Evolutionary conservation across 2,113 vertebrate species (phyloP).

Genomic region (Polyodon spathula): DNA sequence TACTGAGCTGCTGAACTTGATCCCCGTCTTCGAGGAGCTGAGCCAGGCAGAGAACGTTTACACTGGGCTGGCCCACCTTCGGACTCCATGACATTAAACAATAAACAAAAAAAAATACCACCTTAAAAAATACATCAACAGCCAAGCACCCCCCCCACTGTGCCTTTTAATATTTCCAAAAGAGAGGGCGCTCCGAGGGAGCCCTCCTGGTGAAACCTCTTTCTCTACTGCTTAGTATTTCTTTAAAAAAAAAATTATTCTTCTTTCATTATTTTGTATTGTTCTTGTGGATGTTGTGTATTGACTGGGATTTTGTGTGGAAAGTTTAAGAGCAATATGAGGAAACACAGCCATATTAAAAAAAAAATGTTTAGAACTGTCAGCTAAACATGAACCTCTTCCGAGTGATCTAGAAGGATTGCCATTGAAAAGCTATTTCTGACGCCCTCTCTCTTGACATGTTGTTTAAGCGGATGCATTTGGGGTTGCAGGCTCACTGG

Average conservation of each 20-base stretch:
- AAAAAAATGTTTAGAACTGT: conserved; percentile 6
- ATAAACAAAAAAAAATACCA: not conserved
- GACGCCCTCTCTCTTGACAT: too few species aligned
- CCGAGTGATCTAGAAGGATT: too few species aligned
- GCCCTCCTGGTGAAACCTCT: too few species aligned
- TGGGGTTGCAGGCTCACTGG: too few species aligned
- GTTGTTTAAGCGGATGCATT: too few species aligned
- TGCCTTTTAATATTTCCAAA: conserved; percentile 15
- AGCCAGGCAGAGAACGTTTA: conserved; percentile 73
- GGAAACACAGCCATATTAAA: conserved; percentile 27
- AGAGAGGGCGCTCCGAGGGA: too few species aligned
- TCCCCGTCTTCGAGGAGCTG: conserved; percentile 78
- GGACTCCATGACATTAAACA: conserved; percentile 47
- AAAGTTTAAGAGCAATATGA: conserved; percentile 16
- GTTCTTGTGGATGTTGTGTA: conserved; percentile 20
- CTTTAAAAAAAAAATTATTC: conserved; percentile 8
- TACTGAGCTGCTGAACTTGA: conserved; percentile 72
- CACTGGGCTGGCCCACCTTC: conserved; percentile 67
- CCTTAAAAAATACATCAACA: conserved; percentile 4
- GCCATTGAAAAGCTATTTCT: too few species aligned
- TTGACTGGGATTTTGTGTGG: conserved; percentile 16
- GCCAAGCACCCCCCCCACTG: conserved; percentile 17
- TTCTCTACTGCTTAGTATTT: too few species aligned
- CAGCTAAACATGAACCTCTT: too few species aligned
- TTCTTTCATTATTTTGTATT: too few species aligned